These are phyloP conservation scores for Ectropis grisescens DNA, from an alignment of 1,140 invertebrate genomes.

Conservation along the genomic window DNA sequence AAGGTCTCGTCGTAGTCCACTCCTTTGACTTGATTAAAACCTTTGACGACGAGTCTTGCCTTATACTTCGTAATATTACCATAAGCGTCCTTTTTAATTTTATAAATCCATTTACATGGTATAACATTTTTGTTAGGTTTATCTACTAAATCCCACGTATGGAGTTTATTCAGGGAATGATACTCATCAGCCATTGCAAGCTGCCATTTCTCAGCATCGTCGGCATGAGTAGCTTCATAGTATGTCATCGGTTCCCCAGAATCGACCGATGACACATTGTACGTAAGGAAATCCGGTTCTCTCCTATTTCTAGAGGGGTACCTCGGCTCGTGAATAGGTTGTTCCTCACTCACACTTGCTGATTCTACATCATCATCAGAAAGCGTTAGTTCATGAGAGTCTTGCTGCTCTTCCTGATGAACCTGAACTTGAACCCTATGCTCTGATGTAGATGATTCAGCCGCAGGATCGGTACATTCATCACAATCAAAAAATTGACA, in stretches of 20 bases:
- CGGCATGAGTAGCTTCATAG: background rate
- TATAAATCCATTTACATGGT: background rate
- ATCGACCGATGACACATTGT: no score
- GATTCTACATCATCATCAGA: no score
- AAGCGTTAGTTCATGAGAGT: no score
- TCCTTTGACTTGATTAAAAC: background rate
- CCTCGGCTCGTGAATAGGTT: no score
- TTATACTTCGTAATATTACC: background rate
- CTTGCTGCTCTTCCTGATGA: no score
- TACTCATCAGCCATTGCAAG: background rate
- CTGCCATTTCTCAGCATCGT: background rate
- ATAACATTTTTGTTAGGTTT: background rate
- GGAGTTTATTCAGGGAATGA: background rate
- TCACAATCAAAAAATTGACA: no score
- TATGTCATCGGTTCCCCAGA: background rate
- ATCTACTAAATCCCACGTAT: background rate
- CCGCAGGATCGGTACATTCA: no score
- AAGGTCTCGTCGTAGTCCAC: background rate
- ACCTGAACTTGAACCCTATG: no score
- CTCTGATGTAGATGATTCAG: no score
- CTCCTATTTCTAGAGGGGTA: no score
- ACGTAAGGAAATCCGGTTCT: no score
- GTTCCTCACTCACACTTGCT: no score
- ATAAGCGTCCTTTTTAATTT: background rate
- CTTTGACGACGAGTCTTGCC: background rate